phyloP scores from a whole-genome alignment of 2,797 vertebrate genomes.

The Coracias cyanogaster region DNA sequence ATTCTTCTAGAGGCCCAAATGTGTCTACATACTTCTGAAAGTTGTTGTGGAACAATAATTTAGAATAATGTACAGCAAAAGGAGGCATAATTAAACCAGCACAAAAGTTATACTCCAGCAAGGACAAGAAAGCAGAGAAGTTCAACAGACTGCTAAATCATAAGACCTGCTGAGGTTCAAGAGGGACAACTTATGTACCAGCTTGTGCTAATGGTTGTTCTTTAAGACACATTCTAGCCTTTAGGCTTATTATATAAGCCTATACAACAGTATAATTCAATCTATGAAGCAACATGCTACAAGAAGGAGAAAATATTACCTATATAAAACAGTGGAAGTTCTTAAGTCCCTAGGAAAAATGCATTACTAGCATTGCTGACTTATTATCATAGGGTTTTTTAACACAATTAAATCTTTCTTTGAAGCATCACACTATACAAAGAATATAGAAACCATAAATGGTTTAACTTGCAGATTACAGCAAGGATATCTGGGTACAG shows the following conservation, averaged over 20 bases:
- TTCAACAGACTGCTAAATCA: not conserved
- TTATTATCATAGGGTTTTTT: not conserved
- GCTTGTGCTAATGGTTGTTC: not conserved
- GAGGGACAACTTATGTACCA: not conserved
- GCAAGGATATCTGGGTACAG: not conserved
- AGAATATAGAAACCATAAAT: not conserved
- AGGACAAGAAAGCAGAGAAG: not conserved
- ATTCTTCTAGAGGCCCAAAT: not conserved
- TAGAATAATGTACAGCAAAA: not conserved
- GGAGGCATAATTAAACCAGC: not conserved
- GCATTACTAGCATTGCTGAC: not conserved
- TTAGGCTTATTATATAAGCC: not conserved
- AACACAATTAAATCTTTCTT: not conserved
- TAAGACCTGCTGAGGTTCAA: not conserved
- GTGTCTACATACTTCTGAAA: not conserved
- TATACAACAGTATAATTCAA: not conserved
- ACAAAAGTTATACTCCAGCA: not conserved
- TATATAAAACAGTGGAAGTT: not conserved
- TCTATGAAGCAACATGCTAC: not conserved
- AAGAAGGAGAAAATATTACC: not conserved
- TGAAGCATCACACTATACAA: not conserved
- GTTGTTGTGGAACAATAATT: not conserved
- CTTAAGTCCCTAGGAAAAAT: not conserved
- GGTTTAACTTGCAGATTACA: not conserved
- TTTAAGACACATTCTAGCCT: not conserved